Evolutionary conservation across 2,113 vertebrate species (phyloP), one percentile per base, ranked within the genome.

Genomic region (Propithecus coquereli): DNA sequence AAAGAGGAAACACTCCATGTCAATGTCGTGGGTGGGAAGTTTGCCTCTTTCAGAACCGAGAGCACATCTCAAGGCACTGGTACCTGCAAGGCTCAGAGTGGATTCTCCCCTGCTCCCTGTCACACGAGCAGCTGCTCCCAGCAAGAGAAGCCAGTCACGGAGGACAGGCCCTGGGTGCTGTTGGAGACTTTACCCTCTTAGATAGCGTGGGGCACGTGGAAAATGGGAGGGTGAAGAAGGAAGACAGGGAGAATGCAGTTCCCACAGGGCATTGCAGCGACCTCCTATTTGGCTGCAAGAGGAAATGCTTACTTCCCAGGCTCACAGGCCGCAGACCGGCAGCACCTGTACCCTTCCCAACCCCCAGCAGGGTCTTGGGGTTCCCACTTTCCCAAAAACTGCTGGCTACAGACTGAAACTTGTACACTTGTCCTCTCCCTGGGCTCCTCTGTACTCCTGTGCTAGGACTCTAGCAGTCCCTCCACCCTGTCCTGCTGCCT

Each of bases 251-350:
- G n/a, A 2, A 18, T 8, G 3, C 4, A 18, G 3, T 13, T 6
- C 20, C 77, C 32, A 0, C 6, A 0, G 6, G 2, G 7, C 22
- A 0, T 8, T 22, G 40, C 18, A 1, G 37, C 4, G 54, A 40
- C 16, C 37, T 59, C 14, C 54, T 37, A 1, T 34, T 34, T 66
- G 45, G 20, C 45, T 3, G 27, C 25, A n/a, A 37, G 63, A n/a
- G 71, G 65, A 45, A 13, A 3, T n/a, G 32, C 71, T 63, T 63
- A 37, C 47, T 17, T 20, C 50, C 66, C 1, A 17, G 61, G 7
- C 89, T 59, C 70, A 17, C 7, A 0, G 47, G 45, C 57, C 17
- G 59, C 50, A 27, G 59, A 16, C 74, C 65, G 8, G 43, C 2
- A 22, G 45, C 68, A 34, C 18, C 13, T 47, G 0, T 30, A 73